Base-by-base conservation (phyloP, 2,888 invertebrate species). In the Chrysodeixis includens region DNA sequence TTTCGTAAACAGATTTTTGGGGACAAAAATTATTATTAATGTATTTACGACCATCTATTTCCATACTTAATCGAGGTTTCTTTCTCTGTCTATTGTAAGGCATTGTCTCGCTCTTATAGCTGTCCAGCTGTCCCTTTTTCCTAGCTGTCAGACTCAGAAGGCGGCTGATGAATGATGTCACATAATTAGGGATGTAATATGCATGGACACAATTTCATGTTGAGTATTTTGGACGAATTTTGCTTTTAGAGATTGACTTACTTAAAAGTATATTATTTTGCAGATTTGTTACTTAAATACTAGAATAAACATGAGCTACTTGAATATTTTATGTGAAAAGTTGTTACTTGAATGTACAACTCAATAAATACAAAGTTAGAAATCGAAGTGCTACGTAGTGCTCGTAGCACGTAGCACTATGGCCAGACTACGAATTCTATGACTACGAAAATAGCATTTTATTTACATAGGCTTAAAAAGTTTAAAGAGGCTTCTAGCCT, bases 1-100 rank as follows among this genome's bases (percentile, higher is more conserved):
- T 51, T 66, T 63, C 61, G 65, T 65, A 30, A 40, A 40, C 51
- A 56, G 52, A 49, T 40, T 40, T 40, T 40, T 40, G 40, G 40
- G n/a, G 6, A n/a, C 40, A n/a, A n/a, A 7, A 40, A 40, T 40
- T n/a, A n/a, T n/a, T 40, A n/a, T 40, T 26, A 26, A 26, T 26
- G 26, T 26, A 26, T 26, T 6, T 26, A 26, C 26, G 6, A 26
- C 26, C 26, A 40, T n/a, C n/a, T 40, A n/a, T n/a, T 3, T 40
- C 1, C 14, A 40, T n/a, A 40, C 6, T 40, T 40, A n/a, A 40
- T 40, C n/a, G 6, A 40, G n/a, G 14, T 40, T 35, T 40, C n/a
- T 40, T 14, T 40, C 40, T 6, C n/a, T 40, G 40, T 40, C 40
- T n/a, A 5, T 40, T 40, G n/a, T 40, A 40, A n/a, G 14, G 5